A percentile compares a stretch with the other conserved stretches of the same genome.
These are phyloP conservation scores for Ciconia nigra DNA, from an alignment of 2,797 vertebrate genomes.

Conservation along the genomic window DNA sequence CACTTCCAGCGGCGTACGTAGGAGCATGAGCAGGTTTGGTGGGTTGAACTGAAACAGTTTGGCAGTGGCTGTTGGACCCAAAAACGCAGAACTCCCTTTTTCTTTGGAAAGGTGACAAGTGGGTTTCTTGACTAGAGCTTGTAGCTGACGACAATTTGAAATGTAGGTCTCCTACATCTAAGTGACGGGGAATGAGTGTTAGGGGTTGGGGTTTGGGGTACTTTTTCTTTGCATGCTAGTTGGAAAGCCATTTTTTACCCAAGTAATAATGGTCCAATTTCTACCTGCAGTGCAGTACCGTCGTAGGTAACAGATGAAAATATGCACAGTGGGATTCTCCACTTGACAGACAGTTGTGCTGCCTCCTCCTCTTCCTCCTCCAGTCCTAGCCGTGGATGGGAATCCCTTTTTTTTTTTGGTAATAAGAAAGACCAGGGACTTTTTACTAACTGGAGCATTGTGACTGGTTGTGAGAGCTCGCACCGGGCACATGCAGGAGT, in stretches of 20 bases:
- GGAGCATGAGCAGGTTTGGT: background rate
- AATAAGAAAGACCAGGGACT: background rate
- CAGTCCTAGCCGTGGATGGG: background rate
- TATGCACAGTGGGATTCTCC: background rate
- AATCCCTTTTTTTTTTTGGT: background rate
- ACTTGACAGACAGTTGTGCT: background rate
- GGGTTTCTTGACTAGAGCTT: slow-evolving; percentile 41
- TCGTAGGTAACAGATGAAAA: slow-evolving; percentile 38
- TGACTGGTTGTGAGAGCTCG: background rate
- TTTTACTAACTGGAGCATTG: background rate
- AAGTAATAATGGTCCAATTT: slow-evolving; percentile 29
- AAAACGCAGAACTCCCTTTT: background rate
- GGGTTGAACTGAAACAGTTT: slow-evolving; percentile 5
- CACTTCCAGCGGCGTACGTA: background rate
- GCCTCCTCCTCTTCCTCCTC: background rate
- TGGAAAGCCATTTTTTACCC: slow-evolving; percentile 37
- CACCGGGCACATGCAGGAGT: background rate
- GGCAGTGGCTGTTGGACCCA: slow-evolving; percentile 23
- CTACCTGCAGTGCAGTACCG: slow-evolving; percentile 50
- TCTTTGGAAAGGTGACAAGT: background rate
- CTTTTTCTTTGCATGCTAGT: slow-evolving; percentile 66
- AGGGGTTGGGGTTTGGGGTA: slow-evolving; percentile 44
- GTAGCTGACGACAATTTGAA: background rate
- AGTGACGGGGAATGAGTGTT: slow-evolving; percentile 28
- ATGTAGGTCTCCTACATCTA: slow-evolving; percentile 33